Conservation (phyloP, 2,797 vertebrate genomes). For the Manis pentadactyla region DNA sequence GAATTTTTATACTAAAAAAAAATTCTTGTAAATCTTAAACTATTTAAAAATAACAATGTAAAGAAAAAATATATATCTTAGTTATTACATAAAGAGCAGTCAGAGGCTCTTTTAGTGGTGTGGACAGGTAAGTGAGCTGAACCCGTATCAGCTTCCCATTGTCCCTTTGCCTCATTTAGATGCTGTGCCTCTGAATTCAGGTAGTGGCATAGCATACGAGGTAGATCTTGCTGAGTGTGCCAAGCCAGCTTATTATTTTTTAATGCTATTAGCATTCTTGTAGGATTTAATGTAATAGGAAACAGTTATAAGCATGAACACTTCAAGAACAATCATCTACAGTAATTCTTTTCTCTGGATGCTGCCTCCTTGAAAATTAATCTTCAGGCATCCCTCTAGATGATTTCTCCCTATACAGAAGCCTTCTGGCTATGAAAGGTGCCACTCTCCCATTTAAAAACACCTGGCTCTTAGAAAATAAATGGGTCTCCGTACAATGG, state of each 20-base stretch:
- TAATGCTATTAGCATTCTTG: neutral
- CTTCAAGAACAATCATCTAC: neutral
- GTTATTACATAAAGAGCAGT: neutral
- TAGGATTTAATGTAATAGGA: neutral
- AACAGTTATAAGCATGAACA: neutral
- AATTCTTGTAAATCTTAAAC: neutral
- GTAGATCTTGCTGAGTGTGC: neutral
- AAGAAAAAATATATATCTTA: neutral
- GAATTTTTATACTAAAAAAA: too few relatives aligned
- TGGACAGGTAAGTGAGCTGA: neutral
- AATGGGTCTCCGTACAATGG: neutral
- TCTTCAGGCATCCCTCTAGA: neutral
- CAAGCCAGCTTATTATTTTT: neutral
- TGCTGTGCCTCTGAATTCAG: neutral
- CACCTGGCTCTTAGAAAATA: constrained; percentile 4
- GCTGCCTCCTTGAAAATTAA: neutral
- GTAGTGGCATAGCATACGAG: neutral
- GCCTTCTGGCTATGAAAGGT: neutral
- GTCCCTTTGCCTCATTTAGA: neutral
- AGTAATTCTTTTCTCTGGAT: neutral
- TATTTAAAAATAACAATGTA: neutral
- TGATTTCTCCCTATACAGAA: neutral
- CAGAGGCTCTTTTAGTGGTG: neutral
- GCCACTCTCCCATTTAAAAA: neutral
- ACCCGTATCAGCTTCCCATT: rapidly evolving